Evolutionary conservation across 2,113 vertebrate genomes (phyloP).

Genomic region (Hemicordylus capensis): DNA sequence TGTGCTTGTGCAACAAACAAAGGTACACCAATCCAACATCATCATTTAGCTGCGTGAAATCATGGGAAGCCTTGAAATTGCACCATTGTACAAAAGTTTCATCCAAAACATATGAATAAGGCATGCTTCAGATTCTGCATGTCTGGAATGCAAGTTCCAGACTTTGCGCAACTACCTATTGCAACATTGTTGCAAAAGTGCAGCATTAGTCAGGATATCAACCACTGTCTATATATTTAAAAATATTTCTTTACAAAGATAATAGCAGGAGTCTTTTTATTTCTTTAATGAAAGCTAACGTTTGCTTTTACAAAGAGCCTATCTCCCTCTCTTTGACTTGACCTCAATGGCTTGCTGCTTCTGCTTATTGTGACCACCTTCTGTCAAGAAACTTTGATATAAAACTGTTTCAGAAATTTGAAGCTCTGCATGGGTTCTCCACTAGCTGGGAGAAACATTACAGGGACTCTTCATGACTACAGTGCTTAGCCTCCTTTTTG

Average conservation of each 20-base stretch:
- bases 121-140: no score
- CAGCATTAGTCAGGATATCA: no score
- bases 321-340: neutral
- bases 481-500: neutral
- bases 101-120: no score
- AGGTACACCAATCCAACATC: no score
- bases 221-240: no score
- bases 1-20: no score
- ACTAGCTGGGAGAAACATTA: conserved; percentile 21
- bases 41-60: no score
- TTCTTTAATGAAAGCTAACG: neutral
- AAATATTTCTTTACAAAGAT: neutral
- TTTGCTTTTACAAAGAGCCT: neutral
- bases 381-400: conserved; percentile 14
- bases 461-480: neutral
- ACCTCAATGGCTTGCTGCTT: neutral
- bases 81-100: no score
- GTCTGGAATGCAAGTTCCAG: no score
- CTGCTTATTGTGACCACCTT: neutral
- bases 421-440: neutral
- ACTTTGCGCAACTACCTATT: no score
- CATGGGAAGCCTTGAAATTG: no score
- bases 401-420: neutral
- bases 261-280: neutral
- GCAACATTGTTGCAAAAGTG: no score